Conservation (phyloP, 2,113 vertebrate species). For the Ia io region DNA sequence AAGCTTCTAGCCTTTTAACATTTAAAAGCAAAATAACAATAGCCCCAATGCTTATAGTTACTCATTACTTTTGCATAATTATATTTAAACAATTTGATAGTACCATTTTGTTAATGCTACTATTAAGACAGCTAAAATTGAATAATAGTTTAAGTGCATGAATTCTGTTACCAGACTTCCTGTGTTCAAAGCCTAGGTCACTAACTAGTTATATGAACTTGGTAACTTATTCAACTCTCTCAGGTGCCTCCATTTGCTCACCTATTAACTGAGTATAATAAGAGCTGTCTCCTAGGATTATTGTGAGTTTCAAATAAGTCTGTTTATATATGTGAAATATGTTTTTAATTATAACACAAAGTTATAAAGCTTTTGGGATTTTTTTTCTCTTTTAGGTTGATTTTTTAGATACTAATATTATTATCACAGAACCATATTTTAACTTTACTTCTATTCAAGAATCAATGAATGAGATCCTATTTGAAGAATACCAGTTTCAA, state of each 20-base stretch:
- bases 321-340: neutral
- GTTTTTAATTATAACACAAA: conserved; percentile 27
- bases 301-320: conserved; percentile 25
- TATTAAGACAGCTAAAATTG: neutral
- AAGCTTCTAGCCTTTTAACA: neutral
- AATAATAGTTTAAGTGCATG: neutral
- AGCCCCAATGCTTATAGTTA: neutral
- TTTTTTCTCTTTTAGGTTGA: conserved; percentile 88
- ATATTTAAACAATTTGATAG: neutral
- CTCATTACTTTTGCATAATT: conserved; percentile 17
- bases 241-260: neutral
- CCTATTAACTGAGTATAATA: neutral
- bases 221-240: neutral
- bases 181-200: neutral
- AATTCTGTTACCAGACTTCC: neutral
- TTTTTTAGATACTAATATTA: conserved; percentile 93
- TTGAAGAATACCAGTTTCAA: conserved; percentile 99
- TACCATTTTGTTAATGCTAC: neutral
- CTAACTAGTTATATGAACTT: neutral
- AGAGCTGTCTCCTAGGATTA: neutral
- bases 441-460: conserved; percentile 99
- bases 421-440: conserved; percentile 98
- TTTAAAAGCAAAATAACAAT: neutral
- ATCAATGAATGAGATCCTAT: conserved; percentile 99
- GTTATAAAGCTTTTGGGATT: neutral